Evolutionary conservation across 2,113 vertebrate genomes (phyloP).

Genomic region (Tetrax tetrax): DNA sequence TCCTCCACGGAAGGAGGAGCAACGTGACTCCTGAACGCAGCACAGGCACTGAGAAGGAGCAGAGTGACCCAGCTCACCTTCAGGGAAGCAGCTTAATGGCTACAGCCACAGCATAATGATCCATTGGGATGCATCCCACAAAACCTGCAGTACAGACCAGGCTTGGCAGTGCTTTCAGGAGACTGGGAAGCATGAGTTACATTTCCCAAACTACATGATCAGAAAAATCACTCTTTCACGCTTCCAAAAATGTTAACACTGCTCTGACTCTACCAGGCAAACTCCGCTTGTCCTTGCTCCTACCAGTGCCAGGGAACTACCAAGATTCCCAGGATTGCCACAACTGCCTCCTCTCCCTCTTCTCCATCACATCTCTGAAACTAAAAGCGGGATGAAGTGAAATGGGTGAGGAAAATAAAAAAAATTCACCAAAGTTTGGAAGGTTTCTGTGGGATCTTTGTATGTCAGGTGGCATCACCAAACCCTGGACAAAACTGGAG

Average conservation of each 20-base stretch:
- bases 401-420: background rate
- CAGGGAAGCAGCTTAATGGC: background rate
- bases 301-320: background rate
- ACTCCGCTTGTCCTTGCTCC: background rate
- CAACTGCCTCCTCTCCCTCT: background rate
- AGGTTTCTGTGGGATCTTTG: background rate
- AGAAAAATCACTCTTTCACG: background rate
- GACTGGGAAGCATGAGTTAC: background rate
- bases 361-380: background rate
- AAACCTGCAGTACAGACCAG: background rate
- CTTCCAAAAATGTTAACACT: background rate
- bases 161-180: background rate
- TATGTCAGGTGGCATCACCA: background rate
- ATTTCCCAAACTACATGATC: background rate
- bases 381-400: background rate
- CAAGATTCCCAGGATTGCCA: background rate
- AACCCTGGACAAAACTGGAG: background rate
- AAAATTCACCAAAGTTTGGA: background rate
- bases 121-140: background rate
- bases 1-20: background rate
- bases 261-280: background rate
- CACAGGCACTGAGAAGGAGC: background rate
- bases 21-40: too few species aligned
- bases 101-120: background rate
- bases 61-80: background rate